A percentile compares a stretch with the other conserved stretches of the same genome.
Conservation (phyloP, 2,797 vertebrate species). For the Gephyroberyx darwinii region DNA sequence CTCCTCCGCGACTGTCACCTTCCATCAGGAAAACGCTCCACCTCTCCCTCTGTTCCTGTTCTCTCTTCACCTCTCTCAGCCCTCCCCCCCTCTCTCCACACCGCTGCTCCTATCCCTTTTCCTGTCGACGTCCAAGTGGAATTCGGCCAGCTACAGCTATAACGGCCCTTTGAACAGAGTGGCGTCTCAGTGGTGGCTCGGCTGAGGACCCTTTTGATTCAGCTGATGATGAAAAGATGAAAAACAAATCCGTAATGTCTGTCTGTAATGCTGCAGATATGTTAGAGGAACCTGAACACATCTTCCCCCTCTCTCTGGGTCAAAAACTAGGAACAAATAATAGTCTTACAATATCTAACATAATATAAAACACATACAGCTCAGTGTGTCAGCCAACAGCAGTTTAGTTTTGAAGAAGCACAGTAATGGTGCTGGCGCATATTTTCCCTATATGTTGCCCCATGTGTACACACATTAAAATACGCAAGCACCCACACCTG, state of each 20-base stretch:
- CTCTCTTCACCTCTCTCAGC: conserved; percentile 61
- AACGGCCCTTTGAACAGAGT: conserved; percentile 37
- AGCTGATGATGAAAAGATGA: conserved; percentile 8
- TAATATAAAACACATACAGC: no score
- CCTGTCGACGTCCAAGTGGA: conserved; percentile 52
- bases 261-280: no score
- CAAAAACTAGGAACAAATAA: no score
- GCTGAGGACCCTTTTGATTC: conserved; percentile 25
- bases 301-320: no score
- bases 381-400: conserved; percentile 5
- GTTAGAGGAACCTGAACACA: no score
- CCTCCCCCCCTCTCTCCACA: conserved; percentile 5
- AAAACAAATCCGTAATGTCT: no score
- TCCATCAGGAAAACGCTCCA: conserved; percentile 74
- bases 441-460: not conserved
- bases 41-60: conserved; percentile 68
- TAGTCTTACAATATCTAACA: no score
- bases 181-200: conserved; percentile 23
- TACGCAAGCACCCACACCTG: not conserved
- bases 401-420: not conserved
- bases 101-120: conserved; percentile 39
- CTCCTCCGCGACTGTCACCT: conserved; percentile 66
- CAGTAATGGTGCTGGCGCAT: no score
- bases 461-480: not conserved
- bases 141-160: conserved; percentile 39